phyloP scores from a whole-genome alignment of 1,140 invertebrate genomes.

The Oryctes rhinoceros region DNA sequence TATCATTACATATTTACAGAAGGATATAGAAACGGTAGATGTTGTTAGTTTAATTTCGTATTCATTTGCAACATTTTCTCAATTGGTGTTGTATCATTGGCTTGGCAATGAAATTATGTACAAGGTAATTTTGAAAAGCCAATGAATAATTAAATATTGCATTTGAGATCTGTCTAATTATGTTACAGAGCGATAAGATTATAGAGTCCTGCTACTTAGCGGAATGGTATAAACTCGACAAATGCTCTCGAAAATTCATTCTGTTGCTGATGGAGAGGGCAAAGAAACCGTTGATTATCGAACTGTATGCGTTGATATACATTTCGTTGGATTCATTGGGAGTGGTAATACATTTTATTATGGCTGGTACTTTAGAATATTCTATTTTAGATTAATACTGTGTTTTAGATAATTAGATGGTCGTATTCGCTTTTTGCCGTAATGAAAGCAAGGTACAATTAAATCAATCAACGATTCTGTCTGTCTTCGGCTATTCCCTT shows the following conservation, averaged over 20 bases:
- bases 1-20: too few relatives aligned
- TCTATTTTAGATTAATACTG: background rate
- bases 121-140: too few relatives aligned
- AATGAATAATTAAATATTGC: too few relatives aligned
- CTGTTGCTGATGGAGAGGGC: conserved; percentile 17
- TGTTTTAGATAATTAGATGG: conserved; percentile 30
- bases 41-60: too few relatives aligned
- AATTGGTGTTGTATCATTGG: too few relatives aligned
- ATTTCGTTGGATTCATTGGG: background rate
- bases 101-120: too few relatives aligned
- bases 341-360: background rate
- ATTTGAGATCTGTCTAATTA: too few relatives aligned
- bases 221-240: background rate
- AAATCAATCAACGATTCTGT: too few relatives aligned
- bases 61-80: too few relatives aligned
- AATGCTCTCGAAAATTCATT: background rate
- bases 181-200: too few relatives aligned
- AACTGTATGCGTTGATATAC: background rate
- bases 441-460: background rate
- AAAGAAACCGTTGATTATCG: background rate
- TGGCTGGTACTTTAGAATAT: background rate
- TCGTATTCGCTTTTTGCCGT: conserved; percentile 23
- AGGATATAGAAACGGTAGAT: too few relatives aligned
- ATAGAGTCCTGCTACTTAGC: background rate
- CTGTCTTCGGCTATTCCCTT: too few relatives aligned